These are phyloP conservation scores for Cephalotes varians DNA, from an alignment of 2,888 invertebrate species.

Conservation along the genomic window DNA sequence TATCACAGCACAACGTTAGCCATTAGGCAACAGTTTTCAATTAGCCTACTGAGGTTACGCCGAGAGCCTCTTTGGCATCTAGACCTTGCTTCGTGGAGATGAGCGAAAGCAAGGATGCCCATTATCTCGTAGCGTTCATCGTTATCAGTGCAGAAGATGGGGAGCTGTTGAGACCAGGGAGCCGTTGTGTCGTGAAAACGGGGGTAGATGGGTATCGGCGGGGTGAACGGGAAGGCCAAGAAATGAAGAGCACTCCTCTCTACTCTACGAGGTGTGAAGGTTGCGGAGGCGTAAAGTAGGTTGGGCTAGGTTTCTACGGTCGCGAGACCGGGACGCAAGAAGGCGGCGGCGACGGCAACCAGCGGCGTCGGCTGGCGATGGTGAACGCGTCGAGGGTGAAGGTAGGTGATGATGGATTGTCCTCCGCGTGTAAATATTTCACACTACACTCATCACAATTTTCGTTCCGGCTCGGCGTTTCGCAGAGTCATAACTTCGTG, in stretches of 20 bases:
- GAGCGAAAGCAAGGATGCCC: conserved; percentile 45
- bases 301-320: conserved; percentile 64
- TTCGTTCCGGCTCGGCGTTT: conserved; percentile 74
- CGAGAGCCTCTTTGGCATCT: conserved; percentile 33
- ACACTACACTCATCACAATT: conserved; percentile 83
- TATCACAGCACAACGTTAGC: not conserved
- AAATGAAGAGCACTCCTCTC: conserved; percentile 81
- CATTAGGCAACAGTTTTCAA: conserved; percentile 30
- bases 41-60: conserved; percentile 32
- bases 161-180: conserved; percentile 55
- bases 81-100: conserved; percentile 23
- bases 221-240: conserved; percentile 65
- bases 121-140: conserved; percentile 55
- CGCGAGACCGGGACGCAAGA: conserved; percentile 66
- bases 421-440: conserved; percentile 82
- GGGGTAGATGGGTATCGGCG: conserved; percentile 26
- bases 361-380: conserved; percentile 64
- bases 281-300: conserved; percentile 78
- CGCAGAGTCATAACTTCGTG: conserved; percentile 75
- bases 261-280: conserved; percentile 79
- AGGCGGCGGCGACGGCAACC: conserved; percentile 42
- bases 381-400: conserved; percentile 69
- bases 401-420: conserved; percentile 80
- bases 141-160: conserved; percentile 56
- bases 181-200: conserved; percentile 57